A percentile compares a stretch with the other conserved stretches of the same genome.
These are phyloP conservation scores for Halcyon badia DNA, from an alignment of 2,797 vertebrate species.

Conservation along the genomic window DNA sequence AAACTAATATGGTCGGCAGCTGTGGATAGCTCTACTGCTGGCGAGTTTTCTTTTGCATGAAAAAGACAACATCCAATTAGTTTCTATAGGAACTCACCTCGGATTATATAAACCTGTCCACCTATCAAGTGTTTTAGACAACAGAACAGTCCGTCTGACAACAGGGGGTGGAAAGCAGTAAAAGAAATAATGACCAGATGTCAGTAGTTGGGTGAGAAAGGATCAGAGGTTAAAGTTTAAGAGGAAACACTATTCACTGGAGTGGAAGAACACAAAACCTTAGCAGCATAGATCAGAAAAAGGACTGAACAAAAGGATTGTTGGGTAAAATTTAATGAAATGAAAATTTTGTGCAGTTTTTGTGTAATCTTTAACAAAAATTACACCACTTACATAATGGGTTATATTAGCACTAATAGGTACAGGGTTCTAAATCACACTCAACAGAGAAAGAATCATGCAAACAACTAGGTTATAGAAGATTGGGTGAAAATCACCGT, in stretches of 20 bases:
- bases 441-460: slow-evolving; percentile 71
- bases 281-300: slow-evolving; percentile 77
- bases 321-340: slow-evolving; percentile 76
- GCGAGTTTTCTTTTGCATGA: slow-evolving; percentile 87
- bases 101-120: slow-evolving; percentile 99
- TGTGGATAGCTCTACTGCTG: slow-evolving; percentile 83
- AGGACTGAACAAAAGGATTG: slow-evolving; percentile 78
- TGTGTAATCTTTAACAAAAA: slow-evolving; percentile 72
- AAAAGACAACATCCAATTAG: slow-evolving; percentile 88
- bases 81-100: slow-evolving; percentile 94
- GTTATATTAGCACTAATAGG: slow-evolving; percentile 43
- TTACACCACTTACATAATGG: slow-evolving; percentile 61
- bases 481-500: slow-evolving; percentile 28
- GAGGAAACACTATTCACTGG: slow-evolving; percentile 82
- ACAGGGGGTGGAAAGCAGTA: slow-evolving; percentile 96
- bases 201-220: slow-evolving; percentile 89
- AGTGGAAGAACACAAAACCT: slow-evolving; percentile 77
- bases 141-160: slow-evolving; percentile 99
- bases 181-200: slow-evolving; percentile 93
- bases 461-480: slow-evolving; percentile 54
- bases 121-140: slow-evolving; percentile 99
- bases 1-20: slow-evolving; percentile 81
- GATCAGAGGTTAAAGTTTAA: slow-evolving; percentile 88
- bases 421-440: slow-evolving; percentile 70
- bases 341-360: slow-evolving; percentile 70